Base-by-base conservation (phyloP, 2,113 vertebrate species). In the Arenaria interpres region DNA sequence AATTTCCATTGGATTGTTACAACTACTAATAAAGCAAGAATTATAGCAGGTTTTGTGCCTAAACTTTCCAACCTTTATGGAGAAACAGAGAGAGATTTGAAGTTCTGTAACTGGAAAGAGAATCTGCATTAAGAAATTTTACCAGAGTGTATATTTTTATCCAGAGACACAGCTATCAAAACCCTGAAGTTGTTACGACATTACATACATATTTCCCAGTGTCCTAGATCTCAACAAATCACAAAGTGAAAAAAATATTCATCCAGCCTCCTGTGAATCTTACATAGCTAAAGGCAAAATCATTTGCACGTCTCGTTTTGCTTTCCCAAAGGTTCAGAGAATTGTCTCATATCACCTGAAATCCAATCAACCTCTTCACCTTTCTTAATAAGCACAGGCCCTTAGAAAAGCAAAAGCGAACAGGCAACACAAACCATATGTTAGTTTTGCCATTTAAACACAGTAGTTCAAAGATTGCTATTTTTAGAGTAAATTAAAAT, bases 231-330 rank as follows among this genome's bases (percentile, higher is more conserved):
- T 77, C 30, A 63, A 73, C 88, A 78, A 54, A 39, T 7, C 46
- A 56, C 18, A 12, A 53, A 82, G 27, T 69, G 14, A 68, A 77
- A 90, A 94, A 94, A 50, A 30, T 8, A 85, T 4, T 46, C 23
- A 53, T 24, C 20, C 59, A 16, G 32, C 18, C 6, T 74, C 6
- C 33, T 0, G 0, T 30, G 16, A 45, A 30, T 69, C 32, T 45
- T 28, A 19, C 22, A 10, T 5, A 80, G 33, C 6, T 68, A 25
- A 59, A 73, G 53, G 54, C 22, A 68, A 87, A 69, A 48, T 12
- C 35, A 35, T 28, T 35, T 57, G 30, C 7, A 9, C 41, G 18
- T 74, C 18, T 80, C 43, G 33, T 5, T 25, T 51, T 57, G 39
- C 50, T 28, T 64, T 57, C 59, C 27, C 57, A 64, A 43, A 51